phyloP scores from a whole-genome alignment of 2,113 vertebrate species.

The Porphyrio hochstetteri region DNA sequence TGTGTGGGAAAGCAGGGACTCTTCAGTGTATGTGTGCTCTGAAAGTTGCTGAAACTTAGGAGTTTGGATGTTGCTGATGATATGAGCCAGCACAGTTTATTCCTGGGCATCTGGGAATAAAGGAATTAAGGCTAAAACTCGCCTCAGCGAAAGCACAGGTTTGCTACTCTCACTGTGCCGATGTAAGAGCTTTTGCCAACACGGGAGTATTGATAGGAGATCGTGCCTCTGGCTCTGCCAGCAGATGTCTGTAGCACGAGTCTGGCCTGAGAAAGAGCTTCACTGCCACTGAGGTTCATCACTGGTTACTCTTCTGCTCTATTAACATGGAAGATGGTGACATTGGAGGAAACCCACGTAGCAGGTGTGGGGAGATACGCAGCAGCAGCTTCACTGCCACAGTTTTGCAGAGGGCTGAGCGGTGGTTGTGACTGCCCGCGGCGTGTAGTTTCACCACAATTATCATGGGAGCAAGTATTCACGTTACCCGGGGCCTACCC shows the following conservation, averaged over 20 bases:
- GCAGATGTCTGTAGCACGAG: not conserved
- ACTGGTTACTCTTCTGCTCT: not conserved
- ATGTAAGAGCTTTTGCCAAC: not conserved
- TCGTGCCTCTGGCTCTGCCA: not conserved
- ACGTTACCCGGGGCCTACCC: not conserved
- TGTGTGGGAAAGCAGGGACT: fast-evolving
- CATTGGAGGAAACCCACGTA: not conserved
- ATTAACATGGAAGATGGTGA: not conserved
- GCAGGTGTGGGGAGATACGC: not conserved
- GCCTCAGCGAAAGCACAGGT: not conserved
- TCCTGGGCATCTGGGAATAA: not conserved
- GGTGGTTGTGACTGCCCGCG: fast-evolving
- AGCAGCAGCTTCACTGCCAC: not conserved
- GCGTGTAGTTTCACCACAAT: not conserved
- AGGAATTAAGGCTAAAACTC: not conserved
- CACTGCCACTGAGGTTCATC: not conserved
- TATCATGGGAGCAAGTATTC: not conserved
- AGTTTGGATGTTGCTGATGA: not conserved
- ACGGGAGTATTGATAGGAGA: not conserved
- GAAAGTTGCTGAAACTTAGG: not conserved
- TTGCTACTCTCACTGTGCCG: not conserved
- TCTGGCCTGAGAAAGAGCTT: not conserved
- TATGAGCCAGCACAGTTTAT: not conserved
- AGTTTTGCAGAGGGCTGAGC: not conserved
- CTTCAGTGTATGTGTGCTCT: not conserved